Base-by-base conservation (phyloP, 2,797 vertebrate genomes). In the Dryobates pubescens region DNA sequence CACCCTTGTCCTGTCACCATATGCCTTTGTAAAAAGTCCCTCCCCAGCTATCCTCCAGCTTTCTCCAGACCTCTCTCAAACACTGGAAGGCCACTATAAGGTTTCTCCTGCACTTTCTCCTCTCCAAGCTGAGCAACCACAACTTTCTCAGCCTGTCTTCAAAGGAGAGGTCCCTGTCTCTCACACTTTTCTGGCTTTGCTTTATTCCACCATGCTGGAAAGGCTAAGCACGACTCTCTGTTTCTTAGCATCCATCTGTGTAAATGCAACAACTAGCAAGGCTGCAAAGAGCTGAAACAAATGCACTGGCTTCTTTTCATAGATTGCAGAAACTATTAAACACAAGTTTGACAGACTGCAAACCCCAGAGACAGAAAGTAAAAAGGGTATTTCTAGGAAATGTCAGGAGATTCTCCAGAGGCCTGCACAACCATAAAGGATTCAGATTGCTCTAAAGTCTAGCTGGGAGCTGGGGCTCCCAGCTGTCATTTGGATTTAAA, bases 401-500 rank as follows among this genome's bases (percentile, higher is more conserved):
- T 20, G 9, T 43, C 38, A 69, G 27, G 53, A 76, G 49, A 54
- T 63, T 90, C 87, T 89, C 67, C 63, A 77, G 74, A 90, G 58
- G 6, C 23, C 51, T 68, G 15, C 29, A 32, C 5, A 2, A 56
- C 63, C 67, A 22, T 29, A 36, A 83, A 83, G 29, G 10, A 67
- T 56, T 69, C n/a, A 63, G 43, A 41, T 7, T 56, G 5, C 36
- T 51, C 62, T 76, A 17, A 81, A 84, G 14, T 29, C 9, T 9
- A 49, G 24, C 9, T 7, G 3, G 38, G 68, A 89, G 16, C 23
- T 72, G 70, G 70, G 59, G 61, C 18, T 94, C 67, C 53, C 49
- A 78, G 84, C 62, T 87, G 58, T 82, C 32, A 3, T 89, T 57
- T 72, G 82, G 51, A 53, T 83, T 89, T 74, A 47, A 78, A 94